Evolutionary conservation across 2,888 invertebrate species (phyloP).

Genomic region (Lampropteryx suffumata): DNA sequence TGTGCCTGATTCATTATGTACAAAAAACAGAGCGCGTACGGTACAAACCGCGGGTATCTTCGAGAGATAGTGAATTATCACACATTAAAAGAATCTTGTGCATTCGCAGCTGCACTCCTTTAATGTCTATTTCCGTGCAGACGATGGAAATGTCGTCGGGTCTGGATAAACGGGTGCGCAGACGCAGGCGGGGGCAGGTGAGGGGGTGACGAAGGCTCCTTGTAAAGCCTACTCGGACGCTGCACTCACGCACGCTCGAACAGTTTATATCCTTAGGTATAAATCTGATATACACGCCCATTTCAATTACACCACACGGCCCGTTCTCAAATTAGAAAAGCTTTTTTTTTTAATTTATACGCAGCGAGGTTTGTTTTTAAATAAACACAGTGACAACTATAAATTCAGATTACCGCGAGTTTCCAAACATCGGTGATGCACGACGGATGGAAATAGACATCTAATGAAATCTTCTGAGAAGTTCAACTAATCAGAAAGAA

Average conservation of each 20-base stretch:
- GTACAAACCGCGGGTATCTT: conserved; percentile 43
- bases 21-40: conserved; percentile 34
- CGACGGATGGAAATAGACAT: conserved; percentile 42
- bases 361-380: conserved; percentile 36
- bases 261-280: conserved; percentile 62
- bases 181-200: conserved; percentile 41
- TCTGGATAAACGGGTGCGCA: conserved; percentile 70
- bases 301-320: conserved; percentile 56
- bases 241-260: conserved; percentile 62
- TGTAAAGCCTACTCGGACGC: conserved; percentile 62
- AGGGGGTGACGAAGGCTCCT: conserved; percentile 45
- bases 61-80: conserved; percentile 65
- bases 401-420: conserved; percentile 57
- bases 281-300: conserved; percentile 62
- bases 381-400: conserved; percentile 42
- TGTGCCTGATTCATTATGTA: conserved; percentile 28
- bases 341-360: conserved; percentile 33
- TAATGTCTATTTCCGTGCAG: conserved; percentile 72
- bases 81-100: conserved; percentile 73
- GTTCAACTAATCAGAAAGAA: conserved; percentile 27
- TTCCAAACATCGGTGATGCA: conserved; percentile 51
- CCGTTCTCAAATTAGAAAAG: conserved; percentile 38
- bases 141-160: conserved; percentile 74
- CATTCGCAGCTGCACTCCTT: conserved; percentile 64
- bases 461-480: conserved; percentile 41